Evolutionary conservation across 2,113 vertebrate species (phyloP).

Genomic region (Elanoides forficatus): DNA sequence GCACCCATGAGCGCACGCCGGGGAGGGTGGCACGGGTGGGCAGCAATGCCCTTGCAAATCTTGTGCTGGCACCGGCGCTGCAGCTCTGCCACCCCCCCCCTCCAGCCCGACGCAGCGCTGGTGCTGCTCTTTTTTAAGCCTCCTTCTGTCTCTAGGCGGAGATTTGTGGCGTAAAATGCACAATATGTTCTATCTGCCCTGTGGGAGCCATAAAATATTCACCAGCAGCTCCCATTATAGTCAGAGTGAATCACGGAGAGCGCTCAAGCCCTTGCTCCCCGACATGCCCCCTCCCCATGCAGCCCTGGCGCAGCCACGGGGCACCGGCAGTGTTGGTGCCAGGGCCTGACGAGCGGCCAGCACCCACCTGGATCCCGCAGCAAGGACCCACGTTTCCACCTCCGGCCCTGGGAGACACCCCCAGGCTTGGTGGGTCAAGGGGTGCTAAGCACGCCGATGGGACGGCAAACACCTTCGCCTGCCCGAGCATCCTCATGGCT

Average conservation of each 20-base stretch:
- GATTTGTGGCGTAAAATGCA: conserved; percentile 70
- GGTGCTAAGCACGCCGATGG: background rate
- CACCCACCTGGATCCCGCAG: rapidly evolving
- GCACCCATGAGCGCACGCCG: background rate
- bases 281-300: background rate
- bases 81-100: background rate
- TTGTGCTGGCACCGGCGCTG: background rate
- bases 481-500: rapidly evolving
- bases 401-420: rapidly evolving
- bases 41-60: rapidly evolving
- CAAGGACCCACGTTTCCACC: background rate
- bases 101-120: background rate
- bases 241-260: conserved; percentile 60
- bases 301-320: rapidly evolving
- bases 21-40: background rate
- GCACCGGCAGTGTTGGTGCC: background rate
- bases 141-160: conserved; percentile 52
- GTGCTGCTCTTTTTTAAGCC: conserved; percentile 44
- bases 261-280: background rate
- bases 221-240: conserved; percentile 72
- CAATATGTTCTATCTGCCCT: conserved; percentile 74
- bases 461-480: rapidly evolving
- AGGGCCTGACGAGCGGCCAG: background rate
- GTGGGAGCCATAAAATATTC: conserved; percentile 73
- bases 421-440: rapidly evolving